Base-by-base conservation (phyloP, 2,797 vertebrate species). In the Ispidina picta region DNA sequence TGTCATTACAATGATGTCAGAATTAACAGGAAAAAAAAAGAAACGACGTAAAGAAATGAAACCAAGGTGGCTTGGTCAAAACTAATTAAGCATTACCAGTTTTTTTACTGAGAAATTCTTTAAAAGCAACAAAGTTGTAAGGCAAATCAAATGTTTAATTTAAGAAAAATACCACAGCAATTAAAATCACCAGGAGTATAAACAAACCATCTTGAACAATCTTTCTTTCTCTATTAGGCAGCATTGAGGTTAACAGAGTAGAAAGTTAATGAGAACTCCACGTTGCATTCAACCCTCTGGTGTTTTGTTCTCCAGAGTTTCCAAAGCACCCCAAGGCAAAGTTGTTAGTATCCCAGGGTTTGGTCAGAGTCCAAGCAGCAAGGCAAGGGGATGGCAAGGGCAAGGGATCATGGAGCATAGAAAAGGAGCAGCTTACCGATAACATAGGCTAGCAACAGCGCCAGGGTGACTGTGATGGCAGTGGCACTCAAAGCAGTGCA, bases 401-500 rank as follows among this genome's bases (percentile, higher is more conserved):
- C 35, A 51, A 19, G 35, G 72, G 64, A 49, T 18, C 69, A 17
- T 4, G n/a, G 22, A 65, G 72, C 43, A 43, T 4, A 84, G 84
- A 63, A 55, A 81, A 82, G 41, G 55, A 54, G 17, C 37, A 16
- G 92, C 99, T 99, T 98, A 99, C 99, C 99, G 9, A 99, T 99
- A 94, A 99, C 98, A 64, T 99, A 99, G 90, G 98, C 98, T 81
- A 99, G 98, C 94, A 99, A 94, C 96, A 99, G 95, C 6, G 98
- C 99, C 95, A 99, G 96, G 21, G 98, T 98, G 90, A 99, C 98
- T 0, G 99, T 99, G 77, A 99, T 98, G 9, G 98, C 98, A 2
- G 98, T 99, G 16, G 98, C 99, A 1, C 98, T 99, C 97, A 99
- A 93, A 46, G 99, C 99, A 1, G 99, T 99, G 46, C 99, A 99